Evolutionary conservation across 2,113 vertebrate genomes (phyloP).

Genomic region (Salminus brasiliensis): DNA sequence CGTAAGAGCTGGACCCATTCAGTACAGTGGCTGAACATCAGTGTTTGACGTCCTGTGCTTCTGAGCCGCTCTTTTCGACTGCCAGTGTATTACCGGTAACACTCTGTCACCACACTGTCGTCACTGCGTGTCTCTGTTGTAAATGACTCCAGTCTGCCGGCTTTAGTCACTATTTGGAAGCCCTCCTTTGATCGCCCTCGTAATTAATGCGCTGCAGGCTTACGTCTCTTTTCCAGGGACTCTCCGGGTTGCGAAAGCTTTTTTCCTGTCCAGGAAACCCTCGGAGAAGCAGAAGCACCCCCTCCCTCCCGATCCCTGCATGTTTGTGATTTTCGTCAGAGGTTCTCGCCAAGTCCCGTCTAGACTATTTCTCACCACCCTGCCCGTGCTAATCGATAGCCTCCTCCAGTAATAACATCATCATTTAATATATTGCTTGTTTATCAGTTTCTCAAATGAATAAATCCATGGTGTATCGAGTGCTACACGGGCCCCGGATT

Average conservation of each 20-base stretch:
- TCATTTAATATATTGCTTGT: conserved; percentile 70
- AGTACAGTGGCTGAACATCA: not conserved
- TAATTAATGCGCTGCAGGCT: conserved; percentile 25
- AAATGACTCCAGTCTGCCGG: conserved; percentile 21
- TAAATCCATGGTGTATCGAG: conserved; percentile 71
- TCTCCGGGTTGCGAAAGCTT: conserved; percentile 3
- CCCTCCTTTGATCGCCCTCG: not conserved
- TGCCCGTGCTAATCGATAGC: conserved; percentile 60
- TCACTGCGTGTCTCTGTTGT: not conserved
- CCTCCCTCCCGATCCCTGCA: no score
- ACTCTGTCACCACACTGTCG: not conserved
- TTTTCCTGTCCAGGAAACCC: conserved; percentile 9
- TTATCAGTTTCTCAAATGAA: conserved; percentile 66
- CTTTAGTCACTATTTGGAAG: conserved; percentile 2
- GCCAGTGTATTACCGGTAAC: not conserved
- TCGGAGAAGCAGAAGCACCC: not conserved
- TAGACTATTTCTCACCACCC: conserved; percentile 20
- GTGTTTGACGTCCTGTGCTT: not conserved
- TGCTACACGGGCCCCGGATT: conserved; percentile 53
- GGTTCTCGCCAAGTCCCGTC: not conserved
- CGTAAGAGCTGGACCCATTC: no score
- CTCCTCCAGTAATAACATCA: conserved; percentile 64
- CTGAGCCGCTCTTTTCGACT: not conserved
- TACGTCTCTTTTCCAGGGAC: conserved; percentile 1
- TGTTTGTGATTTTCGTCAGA: not conserved